Base-by-base conservation (phyloP, 1,140 invertebrate species). In the Metopolophium dirhodum region DNA sequence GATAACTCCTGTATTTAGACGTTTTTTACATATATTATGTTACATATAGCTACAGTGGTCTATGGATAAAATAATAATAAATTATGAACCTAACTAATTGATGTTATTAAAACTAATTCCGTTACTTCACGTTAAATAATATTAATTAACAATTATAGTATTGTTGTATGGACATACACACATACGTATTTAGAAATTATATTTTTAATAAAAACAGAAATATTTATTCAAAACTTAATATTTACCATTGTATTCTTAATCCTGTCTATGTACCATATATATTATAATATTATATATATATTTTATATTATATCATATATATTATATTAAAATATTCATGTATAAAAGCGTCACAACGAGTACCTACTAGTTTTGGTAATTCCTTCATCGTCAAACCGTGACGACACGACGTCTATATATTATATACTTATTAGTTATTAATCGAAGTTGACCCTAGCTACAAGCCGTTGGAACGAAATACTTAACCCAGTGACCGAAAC, bases 401-500 rank as follows among this genome's bases (percentile, higher is more conserved):
- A 90, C 88, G 9, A 90, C 35, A 49, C 1, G 22, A 77, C 41
- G 41, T 57, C 22, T 41, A 41, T n/a, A n/a, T 30, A 61, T 11
- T 30, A 61, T 68, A 77, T 77, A 77, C 61, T 77, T 47, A 61
- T 90, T 90, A 90, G 61, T 77, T 47, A 61, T 90, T 90, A 90
- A 90, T 90, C 41, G 45, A 22, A 23, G 37, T 61, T 35, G 49
- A 54, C 88, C 54, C 37, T 91, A 41, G 47, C 54, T 51, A 7
- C 89, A 92, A 30, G 7, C 54, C n/a, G n/a, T 26, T 54, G 91
- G 91, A 83, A 92, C 68, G 11, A 77, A 91, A 30, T 49, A 83
- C 47, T 92, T 92, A 51, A 92, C 91, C 61, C 37, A 51, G 41
- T 92, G 91, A 92, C 91, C 91, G 91, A 83, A 23, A 92, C 91